Percentiles rank a stretch among this genome's conserved stretches.
phyloP scores from a whole-genome alignment of 2,888 invertebrate species.

The Brachynemurus nebulosus region DNA sequence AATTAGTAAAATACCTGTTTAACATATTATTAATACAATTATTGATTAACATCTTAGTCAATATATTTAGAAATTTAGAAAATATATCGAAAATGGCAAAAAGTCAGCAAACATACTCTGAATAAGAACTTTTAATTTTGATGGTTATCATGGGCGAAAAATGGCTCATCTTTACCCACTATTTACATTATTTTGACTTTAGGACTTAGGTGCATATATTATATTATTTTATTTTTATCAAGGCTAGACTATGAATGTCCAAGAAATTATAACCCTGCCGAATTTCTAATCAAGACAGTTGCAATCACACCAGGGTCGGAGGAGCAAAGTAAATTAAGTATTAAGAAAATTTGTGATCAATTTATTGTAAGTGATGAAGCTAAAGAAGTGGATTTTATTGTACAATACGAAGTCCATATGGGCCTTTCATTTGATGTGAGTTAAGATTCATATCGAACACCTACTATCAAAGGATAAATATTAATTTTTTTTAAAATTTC shows the following conservation, averaged over 20 bases:
- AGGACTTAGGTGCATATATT: not conserved
- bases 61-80: too few relatives aligned
- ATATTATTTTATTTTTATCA: conserved; percentile 15
- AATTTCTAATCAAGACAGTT: conserved; percentile 73
- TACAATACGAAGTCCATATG: conserved; percentile 59
- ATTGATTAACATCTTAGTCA: too few relatives aligned
- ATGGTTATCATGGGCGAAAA: too few relatives aligned
- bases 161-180: too few relatives aligned
- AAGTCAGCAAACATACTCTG: too few relatives aligned
- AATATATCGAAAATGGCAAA: too few relatives aligned
- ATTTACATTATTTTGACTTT: too few relatives aligned
- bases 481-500: not conserved
- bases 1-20: too few relatives aligned
- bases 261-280: conserved; percentile 75
- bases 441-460: not conserved
- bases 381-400: conserved; percentile 59
- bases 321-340: conserved; percentile 50
- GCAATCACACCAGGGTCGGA: conserved; percentile 69
- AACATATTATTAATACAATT: too few relatives aligned
- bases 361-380: conserved; percentile 66
- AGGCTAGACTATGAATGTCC: conserved; percentile 67
- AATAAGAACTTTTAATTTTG: too few relatives aligned
- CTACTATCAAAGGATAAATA: not conserved
- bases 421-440: conserved; percentile 38
- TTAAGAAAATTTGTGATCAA: conserved; percentile 60